Conservation (phyloP, 2,113 vertebrate genomes). For the Elaphurus davidianus region DNA sequence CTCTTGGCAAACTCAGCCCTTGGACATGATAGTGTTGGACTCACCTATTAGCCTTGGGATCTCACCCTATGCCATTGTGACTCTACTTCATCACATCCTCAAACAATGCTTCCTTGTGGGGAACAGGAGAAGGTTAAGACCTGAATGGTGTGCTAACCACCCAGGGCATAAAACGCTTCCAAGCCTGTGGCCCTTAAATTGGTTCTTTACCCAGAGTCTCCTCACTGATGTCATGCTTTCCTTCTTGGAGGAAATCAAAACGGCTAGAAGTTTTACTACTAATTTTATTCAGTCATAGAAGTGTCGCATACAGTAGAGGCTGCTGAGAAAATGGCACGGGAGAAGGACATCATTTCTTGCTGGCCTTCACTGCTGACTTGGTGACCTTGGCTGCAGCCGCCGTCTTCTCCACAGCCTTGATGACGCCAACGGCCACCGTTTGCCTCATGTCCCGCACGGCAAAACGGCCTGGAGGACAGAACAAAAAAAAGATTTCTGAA, state of each 20-base stretch:
- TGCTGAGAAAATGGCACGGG: background rate
- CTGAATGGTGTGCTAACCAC: background rate
- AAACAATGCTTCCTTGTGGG: background rate
- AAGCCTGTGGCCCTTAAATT: background rate
- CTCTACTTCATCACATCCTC: background rate
- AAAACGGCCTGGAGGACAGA: slow-evolving; percentile 77
- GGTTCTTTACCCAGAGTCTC: background rate
- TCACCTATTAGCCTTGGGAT: background rate
- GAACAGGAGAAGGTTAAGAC: background rate
- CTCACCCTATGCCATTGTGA: accelerated
- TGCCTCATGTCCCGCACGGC: slow-evolving; percentile 86
- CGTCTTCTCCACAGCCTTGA: slow-evolving; percentile 82
- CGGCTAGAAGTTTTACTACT: background rate
- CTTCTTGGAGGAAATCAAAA: background rate
- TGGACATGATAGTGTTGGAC: background rate
- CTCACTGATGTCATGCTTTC: background rate
- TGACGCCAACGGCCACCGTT: slow-evolving; percentile 84
- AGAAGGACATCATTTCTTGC: slow-evolving; percentile 82
- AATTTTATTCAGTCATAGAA: background rate
- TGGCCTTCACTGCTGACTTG: slow-evolving; percentile 82
- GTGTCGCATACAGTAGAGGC: background rate
- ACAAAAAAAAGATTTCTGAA: slow-evolving; percentile 71
- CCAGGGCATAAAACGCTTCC: background rate
- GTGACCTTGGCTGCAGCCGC: slow-evolving; percentile 75
- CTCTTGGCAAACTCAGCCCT: background rate